Evolutionary conservation across 1,140 invertebrate species (phyloP).

Genomic region (Tetranychus cinnabarinus): DNA sequence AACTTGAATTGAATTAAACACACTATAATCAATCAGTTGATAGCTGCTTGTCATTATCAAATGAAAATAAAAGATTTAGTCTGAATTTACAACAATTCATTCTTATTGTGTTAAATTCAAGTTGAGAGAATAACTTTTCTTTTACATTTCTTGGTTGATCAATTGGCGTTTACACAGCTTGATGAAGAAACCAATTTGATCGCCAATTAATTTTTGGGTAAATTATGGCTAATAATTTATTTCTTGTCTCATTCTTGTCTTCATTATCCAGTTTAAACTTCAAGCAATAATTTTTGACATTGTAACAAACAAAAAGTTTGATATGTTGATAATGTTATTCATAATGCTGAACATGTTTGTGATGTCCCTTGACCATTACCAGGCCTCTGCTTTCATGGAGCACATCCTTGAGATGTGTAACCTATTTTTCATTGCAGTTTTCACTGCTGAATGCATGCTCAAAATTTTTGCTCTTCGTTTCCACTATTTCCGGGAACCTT

Average conservation of each 20-base stretch:
- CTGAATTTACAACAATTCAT: neutral
- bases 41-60: neutral
- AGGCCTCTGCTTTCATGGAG: conserved; percentile 56
- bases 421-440: conserved; percentile 92
- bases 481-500: conserved; percentile 96
- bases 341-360: conserved; percentile 96
- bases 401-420: conserved; percentile 69
- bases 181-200: too few relatives aligned
- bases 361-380: conserved; percentile 91
- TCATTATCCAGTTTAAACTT: conserved; percentile 51
- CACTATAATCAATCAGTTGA: conserved; percentile 13
- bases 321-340: conserved; percentile 97
- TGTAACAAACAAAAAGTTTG: conserved; percentile 93
- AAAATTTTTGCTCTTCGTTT: conserved; percentile 89
- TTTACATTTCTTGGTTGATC: too few relatives aligned
- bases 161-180: too few relatives aligned
- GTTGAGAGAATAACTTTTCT: too few relatives aligned
- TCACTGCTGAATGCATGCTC: conserved; percentile 85
- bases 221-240: neutral
- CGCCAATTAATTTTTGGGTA: neutral
- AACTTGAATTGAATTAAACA: neutral
- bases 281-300: conserved; percentile 90
- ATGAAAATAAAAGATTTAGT: neutral
- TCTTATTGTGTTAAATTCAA: too few relatives aligned
- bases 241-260: neutral